Percentiles rank a stretch among this genome's conserved stretches.
phyloP scores from a whole-genome alignment of 1,140 invertebrate genomes.

The Zaprionus kolodkinae region DNA sequence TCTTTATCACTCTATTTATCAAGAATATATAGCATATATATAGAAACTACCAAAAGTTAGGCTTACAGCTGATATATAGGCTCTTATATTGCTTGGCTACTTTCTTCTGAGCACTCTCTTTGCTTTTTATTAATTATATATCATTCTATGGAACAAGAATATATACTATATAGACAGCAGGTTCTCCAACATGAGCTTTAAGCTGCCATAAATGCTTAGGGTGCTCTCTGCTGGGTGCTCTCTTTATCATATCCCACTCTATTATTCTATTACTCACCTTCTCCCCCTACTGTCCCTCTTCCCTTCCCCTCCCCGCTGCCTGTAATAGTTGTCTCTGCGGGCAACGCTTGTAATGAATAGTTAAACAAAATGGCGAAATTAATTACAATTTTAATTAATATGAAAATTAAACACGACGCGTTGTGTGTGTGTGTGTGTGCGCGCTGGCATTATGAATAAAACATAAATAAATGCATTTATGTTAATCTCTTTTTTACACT shows the following conservation, averaged over 20 bases:
- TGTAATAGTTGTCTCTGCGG: not conserved
- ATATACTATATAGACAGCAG: no score
- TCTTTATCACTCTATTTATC: no score
- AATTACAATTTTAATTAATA: conserved; percentile 63
- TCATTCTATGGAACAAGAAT: no score
- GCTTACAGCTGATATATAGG: no score
- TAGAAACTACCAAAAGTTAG: not conserved
- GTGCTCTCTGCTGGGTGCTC: not conserved
- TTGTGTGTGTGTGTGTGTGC: conserved; percentile 36
- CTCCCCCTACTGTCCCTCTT: no score
- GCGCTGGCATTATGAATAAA: conserved; percentile 63
- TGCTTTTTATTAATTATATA: no score
- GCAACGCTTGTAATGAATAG: conserved; percentile 24
- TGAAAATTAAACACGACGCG: conserved; percentile 51
- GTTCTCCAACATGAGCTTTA: not conserved
- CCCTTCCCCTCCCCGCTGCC: not conserved
- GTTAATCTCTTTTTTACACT: conserved; percentile 22
- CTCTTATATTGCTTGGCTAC: no score
- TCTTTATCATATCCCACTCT: no score
- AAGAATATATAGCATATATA: not conserved
- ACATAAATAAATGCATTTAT: conserved; percentile 44
- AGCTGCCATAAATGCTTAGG: not conserved
- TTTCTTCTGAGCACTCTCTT: no score
- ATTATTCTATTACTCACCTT: not conserved
- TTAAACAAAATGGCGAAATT: conserved; percentile 62